Percentiles rank a stretch among this genome's conserved stretches.
phyloP scores from a whole-genome alignment of 1,140 invertebrate genomes.

The Sweltsa coloradensis region DNA sequence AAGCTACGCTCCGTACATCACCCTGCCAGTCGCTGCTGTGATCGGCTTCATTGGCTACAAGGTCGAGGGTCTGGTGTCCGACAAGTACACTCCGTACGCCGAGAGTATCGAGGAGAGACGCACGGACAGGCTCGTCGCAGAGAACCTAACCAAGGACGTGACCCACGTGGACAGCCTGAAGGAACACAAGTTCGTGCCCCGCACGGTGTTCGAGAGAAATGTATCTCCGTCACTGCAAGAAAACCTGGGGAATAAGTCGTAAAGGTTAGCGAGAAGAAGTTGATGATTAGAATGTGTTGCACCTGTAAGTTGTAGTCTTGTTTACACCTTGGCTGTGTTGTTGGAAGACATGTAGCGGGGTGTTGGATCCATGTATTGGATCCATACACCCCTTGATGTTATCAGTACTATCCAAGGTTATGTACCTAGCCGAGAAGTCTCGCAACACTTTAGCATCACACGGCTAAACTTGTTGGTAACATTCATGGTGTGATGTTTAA shows the following conservation, averaged over 20 bases:
- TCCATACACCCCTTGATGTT: no score
- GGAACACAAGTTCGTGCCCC: constrained; percentile 34
- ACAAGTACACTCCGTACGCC: constrained; percentile 60
- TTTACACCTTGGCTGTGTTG: no score
- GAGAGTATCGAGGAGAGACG: constrained; percentile 41
- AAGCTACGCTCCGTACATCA: constrained; percentile 60
- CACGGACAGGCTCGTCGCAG: constrained; percentile 39
- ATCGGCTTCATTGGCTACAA: constrained; percentile 78
- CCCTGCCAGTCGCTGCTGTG: constrained; percentile 62
- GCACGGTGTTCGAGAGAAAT: constrained; percentile 42
- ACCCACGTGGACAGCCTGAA: constrained; percentile 25
- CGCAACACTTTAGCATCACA: no score
- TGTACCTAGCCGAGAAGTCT: no score
- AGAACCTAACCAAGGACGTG: constrained; percentile 27
- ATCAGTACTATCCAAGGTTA: no score
- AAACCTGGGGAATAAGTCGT: constrained; percentile 5
- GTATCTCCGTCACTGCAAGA: constrained; percentile 37
- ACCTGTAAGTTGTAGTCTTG: no score
- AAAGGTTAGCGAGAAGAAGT: no score
- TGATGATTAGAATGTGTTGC: no score
- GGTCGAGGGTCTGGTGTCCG: constrained; percentile 47
- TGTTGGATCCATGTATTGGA: no score
- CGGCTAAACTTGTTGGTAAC: no score
- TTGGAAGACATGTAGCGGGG: no score
- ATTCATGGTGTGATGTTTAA: no score